These are phyloP conservation scores for Flexamia atlantica DNA, from an alignment of 2,888 invertebrate species.

Conservation along the genomic window DNA sequence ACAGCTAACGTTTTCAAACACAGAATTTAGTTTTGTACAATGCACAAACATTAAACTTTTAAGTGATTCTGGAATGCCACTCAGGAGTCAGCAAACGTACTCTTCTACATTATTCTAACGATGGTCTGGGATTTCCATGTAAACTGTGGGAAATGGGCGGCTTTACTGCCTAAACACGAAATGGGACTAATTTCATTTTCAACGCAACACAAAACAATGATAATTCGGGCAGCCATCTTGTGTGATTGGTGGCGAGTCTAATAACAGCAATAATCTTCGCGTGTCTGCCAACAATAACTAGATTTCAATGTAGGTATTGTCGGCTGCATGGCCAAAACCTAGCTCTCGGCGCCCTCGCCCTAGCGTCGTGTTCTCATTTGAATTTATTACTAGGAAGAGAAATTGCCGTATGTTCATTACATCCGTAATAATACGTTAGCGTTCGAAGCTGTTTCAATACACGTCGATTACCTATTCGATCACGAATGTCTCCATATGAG, in stretches of 20 bases:
- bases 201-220: slow-evolving; percentile 48
- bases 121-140: slow-evolving; percentile 3
- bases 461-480: slow-evolving; percentile 6
- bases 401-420: slow-evolving; percentile 22
- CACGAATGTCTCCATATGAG: slow-evolving; percentile 17
- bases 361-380: slow-evolving; percentile 26
- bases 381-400: slow-evolving; percentile 4
- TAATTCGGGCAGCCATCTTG: slow-evolving; percentile 47
- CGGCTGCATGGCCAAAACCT: neutral
- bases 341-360: slow-evolving; percentile 25
- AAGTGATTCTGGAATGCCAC: no score
- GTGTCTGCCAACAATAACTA: slow-evolving; percentile 39
- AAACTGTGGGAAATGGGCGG: slow-evolving; percentile 27
- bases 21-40: no score
- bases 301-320: slow-evolving; percentile 49
- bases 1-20: no score
- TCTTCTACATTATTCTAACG: neutral
- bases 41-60: no score
- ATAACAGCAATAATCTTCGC: slow-evolving; percentile 48
- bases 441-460: neutral
- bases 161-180: slow-evolving; percentile 31
- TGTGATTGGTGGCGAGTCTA: slow-evolving; percentile 52
- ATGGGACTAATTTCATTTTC: slow-evolving; percentile 36
- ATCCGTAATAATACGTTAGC: slow-evolving; percentile 13
- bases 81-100: neutral